phyloP scores from a whole-genome alignment of 2,113 vertebrate species.

The Peucedramus taeniatus region DNA sequence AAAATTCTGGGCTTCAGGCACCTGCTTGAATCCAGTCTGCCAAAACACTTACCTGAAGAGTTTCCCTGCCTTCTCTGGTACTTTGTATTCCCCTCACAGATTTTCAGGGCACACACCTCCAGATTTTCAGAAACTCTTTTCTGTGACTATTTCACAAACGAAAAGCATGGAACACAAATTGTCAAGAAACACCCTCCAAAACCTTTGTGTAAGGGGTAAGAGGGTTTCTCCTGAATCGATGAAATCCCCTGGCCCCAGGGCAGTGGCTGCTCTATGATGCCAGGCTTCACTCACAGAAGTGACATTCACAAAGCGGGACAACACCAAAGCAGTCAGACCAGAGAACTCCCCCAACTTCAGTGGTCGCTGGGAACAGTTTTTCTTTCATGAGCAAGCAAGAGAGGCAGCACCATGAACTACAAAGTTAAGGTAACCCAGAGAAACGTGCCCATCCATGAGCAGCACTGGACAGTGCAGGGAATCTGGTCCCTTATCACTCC shows the following conservation, averaged over 20 bases:
- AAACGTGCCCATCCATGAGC: neutral
- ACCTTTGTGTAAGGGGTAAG: neutral
- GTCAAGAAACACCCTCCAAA: neutral
- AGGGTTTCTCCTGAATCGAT: neutral
- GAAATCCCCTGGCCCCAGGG: neutral
- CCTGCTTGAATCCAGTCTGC: neutral
- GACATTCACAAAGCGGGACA: neutral
- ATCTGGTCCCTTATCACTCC: neutral
- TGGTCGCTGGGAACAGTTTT: neutral
- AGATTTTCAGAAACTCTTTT: neutral
- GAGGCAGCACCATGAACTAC: neutral
- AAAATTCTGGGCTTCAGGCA: neutral
- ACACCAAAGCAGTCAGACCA: neutral
- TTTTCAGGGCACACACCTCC: neutral
- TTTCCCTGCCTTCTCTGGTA: neutral
- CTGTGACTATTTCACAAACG: neutral
- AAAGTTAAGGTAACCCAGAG: neutral
- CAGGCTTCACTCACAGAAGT: neutral
- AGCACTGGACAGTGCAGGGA: neutral
- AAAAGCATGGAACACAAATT: neutral
- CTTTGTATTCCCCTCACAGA: neutral
- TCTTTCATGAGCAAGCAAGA: neutral
- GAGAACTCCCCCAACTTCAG: neutral
- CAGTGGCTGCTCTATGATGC: neutral
- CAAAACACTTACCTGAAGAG: neutral